Evolutionary conservation across 2,797 vertebrate genomes (phyloP), one percentile per base, ranked within the genome.

Genomic region (Rhyacichthys aspro): DNA sequence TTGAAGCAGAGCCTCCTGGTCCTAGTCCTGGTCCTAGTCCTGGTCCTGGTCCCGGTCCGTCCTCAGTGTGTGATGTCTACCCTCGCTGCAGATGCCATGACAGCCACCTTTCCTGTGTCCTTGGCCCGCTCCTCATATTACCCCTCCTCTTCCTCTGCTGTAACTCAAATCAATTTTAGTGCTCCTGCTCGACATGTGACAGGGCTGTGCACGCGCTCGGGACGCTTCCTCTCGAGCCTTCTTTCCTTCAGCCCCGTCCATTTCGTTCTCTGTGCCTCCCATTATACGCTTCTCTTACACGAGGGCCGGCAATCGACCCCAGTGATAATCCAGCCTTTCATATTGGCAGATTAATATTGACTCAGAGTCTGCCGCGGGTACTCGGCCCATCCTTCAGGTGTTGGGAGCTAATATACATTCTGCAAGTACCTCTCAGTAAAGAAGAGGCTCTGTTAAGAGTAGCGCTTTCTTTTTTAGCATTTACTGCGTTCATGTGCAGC

Each of bases 321-420:
- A 60, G 76, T 76, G 80, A 85, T 81, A 86, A 89, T 85, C 67
- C 76, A 81, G 76, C 82, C 78, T 83, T 86, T 89, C 75, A 86
- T 78, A 85, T 78, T 80, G 78, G 73, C 75, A 88, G 78, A 88
- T 85, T 83, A 83, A 80, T 87, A 87, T 88, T 82, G 81, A 87
- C 77, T 85, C 52, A 67, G 76, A 76, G 79, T 57, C 52, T 63
- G 70, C 58, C 66, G 43, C 71, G 67, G 77, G 68, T 81, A 74
- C 68, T 63, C 5, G 16, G 66, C 67, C 69, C 67, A 56, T 84
- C 75, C 65, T 79, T 63, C 69, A 78, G 71, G 71, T 76, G 62
- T 71, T 58, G 63, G 67, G 46, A 59, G 54, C 77, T 82, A 56
- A 84, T 85, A 73, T 64, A 76, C 72, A 84, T 76, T 79, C 71